Evolutionary conservation across 2,113 vertebrate genomes (phyloP), one percentile per base, ranked within the genome.

Genomic region (Amphiprion percula): DNA sequence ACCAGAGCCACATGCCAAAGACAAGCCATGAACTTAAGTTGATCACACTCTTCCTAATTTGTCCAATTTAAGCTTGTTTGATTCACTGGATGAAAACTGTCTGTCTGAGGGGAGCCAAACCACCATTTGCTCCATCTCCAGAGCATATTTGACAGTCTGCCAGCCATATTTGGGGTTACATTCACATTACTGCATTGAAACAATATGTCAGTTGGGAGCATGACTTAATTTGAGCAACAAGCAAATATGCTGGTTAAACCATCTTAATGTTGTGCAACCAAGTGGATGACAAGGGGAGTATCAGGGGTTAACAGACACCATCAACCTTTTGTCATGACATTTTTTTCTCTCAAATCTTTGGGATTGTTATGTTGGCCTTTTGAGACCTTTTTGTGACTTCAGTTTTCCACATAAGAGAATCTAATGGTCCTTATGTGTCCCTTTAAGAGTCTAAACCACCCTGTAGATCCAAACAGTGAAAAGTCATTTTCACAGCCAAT

Each of bases 61-160:
- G 84, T 92, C 83, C 87, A 87, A 86, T 89, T 92, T 82, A 71
- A 60, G 53, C 44, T 78, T 61, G 82, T 85, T 81, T 87, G 80
- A 87, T 90, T 91, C 83, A 81, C 65, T 67, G 74, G 81, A 90
- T 86, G 47, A 70, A 81, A 82, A 79, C 9, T 65, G 52, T 78
- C 79, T 83, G 69, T 75, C 69, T 56, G 62, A 83, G 68, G 2
- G n/a, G 69, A 83, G 87, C 90, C 90, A 90, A 93, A 91, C 89
- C 88, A 62, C 76, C 80, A 77, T 90, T 81, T 79, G 83, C 89
- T 91, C 62, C 49, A 77, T 79, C 66, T 90, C 72, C 80, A 74
- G 79, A 78, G 73, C 87, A 93, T 93, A 88, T 77, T 91, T 95
- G 93, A 93, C 70, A n/a, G 55, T 28, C 77, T 80, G 90, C 94